Evolutionary conservation across 1,140 invertebrate species (phyloP).

Genomic region (Caenorhabditis inopinata): DNA sequence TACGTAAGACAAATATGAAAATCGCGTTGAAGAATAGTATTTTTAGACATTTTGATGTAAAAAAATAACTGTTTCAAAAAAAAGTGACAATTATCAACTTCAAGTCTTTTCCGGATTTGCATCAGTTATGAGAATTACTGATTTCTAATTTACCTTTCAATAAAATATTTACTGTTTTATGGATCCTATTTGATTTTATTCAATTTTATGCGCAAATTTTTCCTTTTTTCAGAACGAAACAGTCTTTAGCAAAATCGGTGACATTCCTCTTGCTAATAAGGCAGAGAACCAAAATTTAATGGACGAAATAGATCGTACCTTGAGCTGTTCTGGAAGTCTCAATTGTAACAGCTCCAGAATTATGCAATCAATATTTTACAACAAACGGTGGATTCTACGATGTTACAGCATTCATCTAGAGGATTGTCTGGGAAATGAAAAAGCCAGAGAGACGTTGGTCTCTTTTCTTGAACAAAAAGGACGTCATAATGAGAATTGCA

Average conservation of each 20-base stretch:
- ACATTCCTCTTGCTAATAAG: not conserved
- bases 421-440: not conserved
- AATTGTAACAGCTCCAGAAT: conserved; percentile 8
- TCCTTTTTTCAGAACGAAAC: not conserved
- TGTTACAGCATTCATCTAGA: not conserved
- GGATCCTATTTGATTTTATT: not conserved
- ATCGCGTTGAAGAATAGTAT: not conserved
- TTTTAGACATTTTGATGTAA: not conserved
- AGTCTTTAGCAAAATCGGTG: not conserved
- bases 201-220: not conserved
- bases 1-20: too few species aligned
- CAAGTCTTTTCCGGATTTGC: too few species aligned
- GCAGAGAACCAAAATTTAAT: not conserved
- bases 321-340: not conserved
- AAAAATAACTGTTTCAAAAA: too few species aligned
- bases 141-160: too few species aligned
- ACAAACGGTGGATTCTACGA: not conserved
- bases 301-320: not conserved
- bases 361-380: not conserved
- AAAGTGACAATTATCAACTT: not conserved
- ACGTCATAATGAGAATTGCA: too few species aligned
- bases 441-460: too few species aligned
- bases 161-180: too few species aligned
- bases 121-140: too few species aligned
- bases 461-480: too few species aligned